Evolutionary conservation across 2,113 vertebrate species (phyloP).

Genomic region (Channa argus): DNA sequence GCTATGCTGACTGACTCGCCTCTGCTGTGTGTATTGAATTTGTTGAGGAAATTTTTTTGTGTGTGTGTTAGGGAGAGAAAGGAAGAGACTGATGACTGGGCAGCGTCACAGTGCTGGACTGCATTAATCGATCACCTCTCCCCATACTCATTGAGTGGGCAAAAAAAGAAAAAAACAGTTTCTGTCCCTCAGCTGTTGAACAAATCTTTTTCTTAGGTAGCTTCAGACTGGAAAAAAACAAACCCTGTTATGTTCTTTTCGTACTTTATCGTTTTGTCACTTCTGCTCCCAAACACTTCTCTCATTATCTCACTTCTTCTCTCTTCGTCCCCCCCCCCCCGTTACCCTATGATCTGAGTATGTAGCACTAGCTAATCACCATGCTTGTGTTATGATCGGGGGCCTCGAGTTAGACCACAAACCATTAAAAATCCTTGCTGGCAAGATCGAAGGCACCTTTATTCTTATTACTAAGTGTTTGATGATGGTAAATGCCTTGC

Average conservation of each 20-base stretch:
- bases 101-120: slow-evolving; percentile 40
- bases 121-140: slow-evolving; percentile 63
- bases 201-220: slow-evolving; percentile 45
- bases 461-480: slow-evolving; percentile 45
- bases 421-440: slow-evolving; percentile 30
- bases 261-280: slow-evolving; percentile 9
- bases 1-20: neutral
- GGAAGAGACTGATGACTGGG: slow-evolving; percentile 55
- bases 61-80: neutral
- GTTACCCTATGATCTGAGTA: slow-evolving; percentile 26
- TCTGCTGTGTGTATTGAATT: slow-evolving; percentile 26
- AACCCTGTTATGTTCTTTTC: slow-evolving; percentile 30
- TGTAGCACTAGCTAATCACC: slow-evolving; percentile 49
- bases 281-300: neutral
- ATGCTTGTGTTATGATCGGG: slow-evolving; percentile 33
- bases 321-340: slow-evolving; percentile 6
- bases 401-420: slow-evolving; percentile 30
- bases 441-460: slow-evolving; percentile 19
- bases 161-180: slow-evolving; percentile 55
- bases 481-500: slow-evolving; percentile 34
- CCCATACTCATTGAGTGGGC: slow-evolving; percentile 41
- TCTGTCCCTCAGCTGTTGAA: slow-evolving; percentile 39
- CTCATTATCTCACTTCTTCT: slow-evolving; percentile 17
- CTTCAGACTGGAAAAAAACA: slow-evolving; percentile 22
- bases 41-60: slow-evolving; percentile 2